A percentile compares a stretch with the other conserved stretches of the same genome.
Conservation (phyloP, 2,113 vertebrate genomes). For the Glaucidium brasilianum region DNA sequence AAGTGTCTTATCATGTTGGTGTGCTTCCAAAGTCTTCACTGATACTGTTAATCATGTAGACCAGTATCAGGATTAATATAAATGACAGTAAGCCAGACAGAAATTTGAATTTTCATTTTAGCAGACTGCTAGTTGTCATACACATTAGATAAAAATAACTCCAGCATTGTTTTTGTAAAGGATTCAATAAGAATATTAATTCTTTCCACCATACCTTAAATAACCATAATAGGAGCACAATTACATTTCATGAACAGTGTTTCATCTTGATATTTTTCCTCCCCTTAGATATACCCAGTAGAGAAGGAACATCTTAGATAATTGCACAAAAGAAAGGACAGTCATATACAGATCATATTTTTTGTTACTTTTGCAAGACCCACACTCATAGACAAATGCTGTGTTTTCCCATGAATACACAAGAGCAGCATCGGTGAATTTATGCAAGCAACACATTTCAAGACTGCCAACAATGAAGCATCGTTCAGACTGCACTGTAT, state of each 20-base stretch:
- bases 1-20: background rate
- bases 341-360: background rate
- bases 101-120: background rate
- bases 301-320: background rate
- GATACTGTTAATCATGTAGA: background rate
- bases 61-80: background rate
- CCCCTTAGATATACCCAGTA: background rate
- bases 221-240: background rate
- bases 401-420: background rate
- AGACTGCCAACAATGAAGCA: slow-evolving; percentile 48
- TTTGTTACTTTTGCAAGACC: background rate
- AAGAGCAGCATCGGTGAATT: slow-evolving; percentile 35
- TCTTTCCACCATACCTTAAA: background rate
- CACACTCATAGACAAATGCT: background rate
- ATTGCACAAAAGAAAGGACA: slow-evolving; percentile 6
- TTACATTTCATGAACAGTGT: background rate
- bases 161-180: background rate
- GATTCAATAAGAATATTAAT: background rate
- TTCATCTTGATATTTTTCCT: background rate
- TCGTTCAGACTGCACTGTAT: background rate
- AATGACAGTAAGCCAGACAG: background rate
- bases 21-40: background rate
- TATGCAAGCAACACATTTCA: slow-evolving; percentile 53
- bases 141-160: background rate
- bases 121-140: background rate